A percentile compares a stretch with the other conserved stretches of the same genome.
Evolutionary conservation across 2,888 invertebrate species (phyloP).

Genomic region (Metacarcinus magister): DNA sequence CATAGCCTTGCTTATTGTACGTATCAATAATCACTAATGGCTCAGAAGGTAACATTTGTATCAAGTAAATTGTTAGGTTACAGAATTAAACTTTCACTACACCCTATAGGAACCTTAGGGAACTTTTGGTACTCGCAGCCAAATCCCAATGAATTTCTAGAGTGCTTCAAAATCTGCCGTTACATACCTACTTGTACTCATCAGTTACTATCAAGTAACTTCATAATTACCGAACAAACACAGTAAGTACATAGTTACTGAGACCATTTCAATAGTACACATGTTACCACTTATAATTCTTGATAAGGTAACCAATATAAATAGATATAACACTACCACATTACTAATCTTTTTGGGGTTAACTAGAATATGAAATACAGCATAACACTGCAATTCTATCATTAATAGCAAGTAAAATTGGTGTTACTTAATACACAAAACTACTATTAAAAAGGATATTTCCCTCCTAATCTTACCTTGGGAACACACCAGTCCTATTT

Average conservation of each 20-base stretch:
- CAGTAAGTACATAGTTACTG: not conserved
- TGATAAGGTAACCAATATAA: not conserved
- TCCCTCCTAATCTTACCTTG: not conserved
- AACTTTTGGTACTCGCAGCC: no score
- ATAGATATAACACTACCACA: not conserved
- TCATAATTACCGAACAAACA: no score
- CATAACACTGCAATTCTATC: not conserved
- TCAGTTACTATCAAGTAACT: no score
- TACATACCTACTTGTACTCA: no score
- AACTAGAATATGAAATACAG: not conserved
- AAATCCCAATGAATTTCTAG: no score
- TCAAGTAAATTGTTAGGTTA: no score
- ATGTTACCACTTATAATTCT: not conserved
- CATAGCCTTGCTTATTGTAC: no score
- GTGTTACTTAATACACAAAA: not conserved
- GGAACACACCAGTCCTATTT: not conserved
- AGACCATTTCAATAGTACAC: not conserved
- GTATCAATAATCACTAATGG: no score
- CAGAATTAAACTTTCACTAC: no score
- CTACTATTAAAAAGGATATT: not conserved
- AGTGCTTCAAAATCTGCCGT: no score
- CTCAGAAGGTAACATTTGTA: no score
- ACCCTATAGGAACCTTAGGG: no score
- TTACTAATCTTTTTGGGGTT: not conserved
- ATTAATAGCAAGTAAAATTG: not conserved